Evolutionary conservation across 2,797 vertebrate species (phyloP), one percentile per base, ranked within the genome.

Genomic region (Psittacula derbiana): DNA sequence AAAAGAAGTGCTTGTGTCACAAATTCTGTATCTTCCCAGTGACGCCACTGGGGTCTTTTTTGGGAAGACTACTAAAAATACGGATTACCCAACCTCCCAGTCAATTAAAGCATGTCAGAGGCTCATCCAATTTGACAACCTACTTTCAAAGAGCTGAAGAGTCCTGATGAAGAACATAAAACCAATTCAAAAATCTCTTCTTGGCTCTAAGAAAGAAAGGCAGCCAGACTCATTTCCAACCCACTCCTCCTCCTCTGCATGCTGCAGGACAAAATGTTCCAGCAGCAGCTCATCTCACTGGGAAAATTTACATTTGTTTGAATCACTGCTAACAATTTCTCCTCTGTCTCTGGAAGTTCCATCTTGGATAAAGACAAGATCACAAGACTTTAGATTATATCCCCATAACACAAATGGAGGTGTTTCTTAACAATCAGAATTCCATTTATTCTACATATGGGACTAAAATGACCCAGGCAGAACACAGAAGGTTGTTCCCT

Each of bases 201-300:
- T 75, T 88, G 90, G 92, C 93, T 95, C 43, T 90, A 84, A 72
- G 86, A 88, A 85, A 93, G 62, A 40, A 84, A 86, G 40, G 92
- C 96, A 96, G 86, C 86, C 93, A 97, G 94, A 95, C 93, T 96
- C 73, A 93, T 94, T 95, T 93, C 92, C 95, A 97, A 57, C 94
- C 93, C 93, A 96, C 93, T 95, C 80, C 88, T 94, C 90, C 93
- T 95, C 90, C 93, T 83, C 96, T 88, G 86, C 83, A 95, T 95
- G 86, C 92, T 90, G 80, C 76, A 97, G 96, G 96, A 96, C 96
- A 95, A 93, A 93, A 88, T 95, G 96, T 97, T 97, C 96, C 92
- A 97, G 88, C 50, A 96, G 90, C 92, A 95, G 93, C 83, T 95
- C 95, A 94, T 92, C 90, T 90, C 16, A 0, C 55, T 90, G 76